phyloP scores from a whole-genome alignment of 2,113 vertebrate genomes.

The Sceloporus undulatus region DNA sequence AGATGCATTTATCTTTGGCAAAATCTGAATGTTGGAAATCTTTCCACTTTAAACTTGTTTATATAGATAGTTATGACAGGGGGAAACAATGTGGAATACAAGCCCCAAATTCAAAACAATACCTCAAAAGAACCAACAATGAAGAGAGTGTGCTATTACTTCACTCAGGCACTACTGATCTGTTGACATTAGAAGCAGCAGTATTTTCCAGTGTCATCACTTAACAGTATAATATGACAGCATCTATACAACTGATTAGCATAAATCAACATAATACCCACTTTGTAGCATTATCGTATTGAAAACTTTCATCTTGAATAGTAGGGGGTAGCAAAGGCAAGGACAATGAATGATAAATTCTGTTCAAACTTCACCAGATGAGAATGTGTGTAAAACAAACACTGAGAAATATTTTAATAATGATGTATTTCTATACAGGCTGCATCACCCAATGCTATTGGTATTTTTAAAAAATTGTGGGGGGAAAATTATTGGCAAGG shows the following conservation, averaged over 20 bases:
- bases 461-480: no score
- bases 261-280: conserved; percentile 75
- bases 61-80: not conserved
- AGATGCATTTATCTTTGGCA: not conserved
- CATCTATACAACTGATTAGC: conserved; percentile 61
- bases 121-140: not conserved
- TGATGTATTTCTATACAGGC: not conserved
- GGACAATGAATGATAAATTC: conserved; percentile 42
- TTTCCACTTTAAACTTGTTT: conserved; percentile 1
- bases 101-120: not conserved
- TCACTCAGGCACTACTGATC: conserved; percentile 18
- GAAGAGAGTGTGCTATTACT: conserved; percentile 19
- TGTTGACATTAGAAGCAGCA: conserved; percentile 51
- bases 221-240: conserved; percentile 65
- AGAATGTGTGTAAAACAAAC: not conserved
- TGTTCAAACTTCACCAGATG: conserved; percentile 29
- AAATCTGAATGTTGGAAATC: not conserved
- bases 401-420: not conserved
- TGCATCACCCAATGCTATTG: not conserved
- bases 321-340: conserved; percentile 15
- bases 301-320: conserved; percentile 69
- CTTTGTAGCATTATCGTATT: conserved; percentile 61
- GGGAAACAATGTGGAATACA: not conserved
- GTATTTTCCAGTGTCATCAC: conserved; percentile 59
- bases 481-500: no score